These are phyloP conservation scores for Cuculus canorus DNA, from an alignment of 2,797 vertebrate species.

Conservation along the genomic window DNA sequence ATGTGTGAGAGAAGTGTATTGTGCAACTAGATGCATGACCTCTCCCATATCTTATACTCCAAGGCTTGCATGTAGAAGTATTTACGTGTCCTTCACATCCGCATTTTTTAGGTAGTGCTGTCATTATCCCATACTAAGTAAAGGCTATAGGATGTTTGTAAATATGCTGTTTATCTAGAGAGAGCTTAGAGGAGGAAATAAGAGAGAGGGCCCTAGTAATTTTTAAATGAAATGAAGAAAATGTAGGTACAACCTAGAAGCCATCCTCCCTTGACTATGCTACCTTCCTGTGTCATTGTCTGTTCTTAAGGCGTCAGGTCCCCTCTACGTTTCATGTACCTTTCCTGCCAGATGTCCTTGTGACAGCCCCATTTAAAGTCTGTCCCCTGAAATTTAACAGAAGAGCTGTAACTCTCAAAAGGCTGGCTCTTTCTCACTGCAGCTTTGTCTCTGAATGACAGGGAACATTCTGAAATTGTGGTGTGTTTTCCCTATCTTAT, in stretches of 20 bases:
- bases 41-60: background rate
- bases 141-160: background rate
- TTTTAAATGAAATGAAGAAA: background rate
- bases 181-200: background rate
- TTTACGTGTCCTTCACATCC: rapidly evolving
- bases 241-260: background rate
- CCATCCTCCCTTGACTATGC: background rate
- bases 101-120: background rate
- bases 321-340: background rate
- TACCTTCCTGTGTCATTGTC: background rate
- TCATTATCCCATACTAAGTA: background rate
- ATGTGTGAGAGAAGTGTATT: background rate
- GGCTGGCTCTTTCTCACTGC: background rate
- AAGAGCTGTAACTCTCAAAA: background rate
- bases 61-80: background rate
- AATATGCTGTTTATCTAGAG: background rate
- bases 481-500: background rate
- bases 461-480: background rate
- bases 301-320: background rate
- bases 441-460: background rate
- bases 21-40: background rate
- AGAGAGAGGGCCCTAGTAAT: background rate
- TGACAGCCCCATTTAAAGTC: background rate
- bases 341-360: background rate
- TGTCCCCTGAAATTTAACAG: background rate